Percentiles rank a stretch among this genome's conserved stretches.
Conservation (phyloP, 2,888 invertebrate species). For the Platycheirus rosarum region DNA sequence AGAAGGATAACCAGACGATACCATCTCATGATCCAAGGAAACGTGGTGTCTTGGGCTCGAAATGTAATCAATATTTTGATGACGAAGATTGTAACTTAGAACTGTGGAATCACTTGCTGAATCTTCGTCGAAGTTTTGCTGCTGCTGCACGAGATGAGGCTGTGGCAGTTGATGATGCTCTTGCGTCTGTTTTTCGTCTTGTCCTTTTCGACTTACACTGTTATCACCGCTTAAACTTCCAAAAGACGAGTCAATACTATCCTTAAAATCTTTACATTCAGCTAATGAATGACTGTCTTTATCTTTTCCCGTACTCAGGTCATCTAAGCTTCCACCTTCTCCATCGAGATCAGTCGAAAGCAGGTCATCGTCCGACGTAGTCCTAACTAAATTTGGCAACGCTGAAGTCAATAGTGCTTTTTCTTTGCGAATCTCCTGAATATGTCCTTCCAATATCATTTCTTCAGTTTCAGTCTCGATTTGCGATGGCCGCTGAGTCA, state of each 20-base stretch:
- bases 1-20: conserved; percentile 34
- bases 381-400: conserved; percentile 90
- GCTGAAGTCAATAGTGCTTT: conserved; percentile 91
- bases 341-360: conserved; percentile 91
- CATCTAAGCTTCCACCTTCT: conserved; percentile 86
- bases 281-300: conserved; percentile 75
- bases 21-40: conserved; percentile 66
- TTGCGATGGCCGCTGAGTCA: conserved; percentile 77
- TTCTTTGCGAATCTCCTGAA: conserved; percentile 91
- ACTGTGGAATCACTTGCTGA: conserved; percentile 75
- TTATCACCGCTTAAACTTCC: conserved; percentile 73
- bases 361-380: conserved; percentile 94
- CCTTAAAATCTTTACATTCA: conserved; percentile 75
- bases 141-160: conserved; percentile 35
- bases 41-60: conserved; percentile 72
- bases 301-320: conserved; percentile 79
- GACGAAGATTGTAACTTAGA: conserved; percentile 76
- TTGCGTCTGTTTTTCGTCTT: conserved; percentile 51
- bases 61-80: conserved; percentile 77
- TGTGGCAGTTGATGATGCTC: conserved; percentile 41
- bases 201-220: conserved; percentile 33
- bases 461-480: conserved; percentile 87
- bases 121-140: conserved; percentile 67
- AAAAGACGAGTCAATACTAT: conserved; percentile 76
- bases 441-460: conserved; percentile 89